phyloP scores from a whole-genome alignment of 1,140 invertebrate genomes.

The Drosophila subpulchrella region DNA sequence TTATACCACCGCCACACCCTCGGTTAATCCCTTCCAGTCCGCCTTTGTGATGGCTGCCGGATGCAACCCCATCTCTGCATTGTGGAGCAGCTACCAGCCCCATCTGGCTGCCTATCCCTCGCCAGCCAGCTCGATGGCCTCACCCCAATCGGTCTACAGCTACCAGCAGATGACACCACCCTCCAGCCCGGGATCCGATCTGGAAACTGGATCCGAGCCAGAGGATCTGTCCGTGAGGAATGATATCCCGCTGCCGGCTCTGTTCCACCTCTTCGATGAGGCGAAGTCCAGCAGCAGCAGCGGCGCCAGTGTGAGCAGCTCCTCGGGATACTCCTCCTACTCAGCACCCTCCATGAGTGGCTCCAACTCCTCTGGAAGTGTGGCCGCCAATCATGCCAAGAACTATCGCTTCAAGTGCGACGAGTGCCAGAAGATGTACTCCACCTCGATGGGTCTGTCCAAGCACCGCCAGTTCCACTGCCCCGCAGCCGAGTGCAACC shows the following conservation, averaged over 20 bases:
- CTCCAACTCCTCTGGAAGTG: background rate
- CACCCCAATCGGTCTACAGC: constrained; percentile 71
- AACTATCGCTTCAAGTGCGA: constrained; percentile 93
- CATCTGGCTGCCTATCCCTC: constrained; percentile 70
- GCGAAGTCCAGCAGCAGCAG: constrained; percentile 65
- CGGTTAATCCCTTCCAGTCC: constrained; percentile 67
- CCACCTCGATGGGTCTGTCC: constrained; percentile 96
- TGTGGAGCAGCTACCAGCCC: constrained; percentile 79
- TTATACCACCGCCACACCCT: constrained; percentile 53
- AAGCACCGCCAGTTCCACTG: constrained; percentile 99
- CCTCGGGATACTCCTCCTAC: constrained; percentile 85
- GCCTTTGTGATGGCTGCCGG: constrained; percentile 79
- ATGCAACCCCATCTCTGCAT: constrained; percentile 75
- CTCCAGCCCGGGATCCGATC: constrained; percentile 75
- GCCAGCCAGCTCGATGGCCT: constrained; percentile 70
- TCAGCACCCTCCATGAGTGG: constrained; percentile 86
- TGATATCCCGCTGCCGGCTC: constrained; percentile 79
- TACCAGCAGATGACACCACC: constrained; percentile 81
- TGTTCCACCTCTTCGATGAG: constrained; percentile 81
- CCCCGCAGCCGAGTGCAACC: constrained; percentile 86
- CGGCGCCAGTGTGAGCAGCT: constrained; percentile 49
- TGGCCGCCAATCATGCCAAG: constrained; percentile 46
- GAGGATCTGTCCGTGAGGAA: constrained; percentile 82
- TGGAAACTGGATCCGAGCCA: constrained; percentile 68
- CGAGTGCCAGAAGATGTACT: constrained; percentile 97